Conservation (phyloP, 1,140 invertebrate genomes). For the Oncopeltus fasciatus region DNA sequence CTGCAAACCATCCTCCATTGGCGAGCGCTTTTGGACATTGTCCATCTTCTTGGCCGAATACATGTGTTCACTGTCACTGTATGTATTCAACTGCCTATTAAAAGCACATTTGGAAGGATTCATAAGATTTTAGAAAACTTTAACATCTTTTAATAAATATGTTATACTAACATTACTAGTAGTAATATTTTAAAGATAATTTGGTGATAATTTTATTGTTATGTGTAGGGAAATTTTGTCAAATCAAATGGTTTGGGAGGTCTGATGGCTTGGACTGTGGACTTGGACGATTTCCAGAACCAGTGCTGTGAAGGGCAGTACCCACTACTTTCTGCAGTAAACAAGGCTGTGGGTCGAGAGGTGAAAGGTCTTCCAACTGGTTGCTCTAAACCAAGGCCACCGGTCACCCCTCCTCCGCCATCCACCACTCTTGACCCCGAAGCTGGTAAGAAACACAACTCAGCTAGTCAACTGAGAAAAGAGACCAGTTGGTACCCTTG, state of each 20-base stretch:
- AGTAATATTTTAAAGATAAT: too few relatives aligned
- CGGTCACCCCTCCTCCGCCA: slow-evolving; percentile 53
- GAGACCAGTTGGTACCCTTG: too few relatives aligned
- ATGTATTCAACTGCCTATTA: too few relatives aligned
- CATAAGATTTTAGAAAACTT: too few relatives aligned
- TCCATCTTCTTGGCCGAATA: too few relatives aligned
- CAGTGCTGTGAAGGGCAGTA: slow-evolving; percentile 57
- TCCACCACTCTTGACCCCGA: slow-evolving; percentile 40
- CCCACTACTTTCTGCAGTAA: slow-evolving; percentile 57
- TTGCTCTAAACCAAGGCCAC: slow-evolving; percentile 48
- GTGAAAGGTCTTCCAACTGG: slow-evolving; percentile 30
- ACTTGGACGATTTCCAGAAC: slow-evolving; percentile 79
- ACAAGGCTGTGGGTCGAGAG: slow-evolving; percentile 48
- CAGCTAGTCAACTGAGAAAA: too few relatives aligned
- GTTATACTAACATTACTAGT: too few relatives aligned
- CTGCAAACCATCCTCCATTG: too few relatives aligned
- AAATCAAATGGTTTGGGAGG: slow-evolving; percentile 55
- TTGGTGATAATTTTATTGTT: neutral
- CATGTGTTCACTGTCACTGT: too few relatives aligned
- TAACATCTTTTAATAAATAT: too few relatives aligned
- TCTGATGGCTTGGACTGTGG: slow-evolving; percentile 77
- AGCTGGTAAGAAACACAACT: slow-evolving; percentile 9
- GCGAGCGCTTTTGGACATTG: too few relatives aligned
- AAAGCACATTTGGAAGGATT: too few relatives aligned
- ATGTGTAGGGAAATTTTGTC: slow-evolving; percentile 50